These are phyloP conservation scores for Pterois miles DNA, from an alignment of 2,797 vertebrate species.

Conservation along the genomic window DNA sequence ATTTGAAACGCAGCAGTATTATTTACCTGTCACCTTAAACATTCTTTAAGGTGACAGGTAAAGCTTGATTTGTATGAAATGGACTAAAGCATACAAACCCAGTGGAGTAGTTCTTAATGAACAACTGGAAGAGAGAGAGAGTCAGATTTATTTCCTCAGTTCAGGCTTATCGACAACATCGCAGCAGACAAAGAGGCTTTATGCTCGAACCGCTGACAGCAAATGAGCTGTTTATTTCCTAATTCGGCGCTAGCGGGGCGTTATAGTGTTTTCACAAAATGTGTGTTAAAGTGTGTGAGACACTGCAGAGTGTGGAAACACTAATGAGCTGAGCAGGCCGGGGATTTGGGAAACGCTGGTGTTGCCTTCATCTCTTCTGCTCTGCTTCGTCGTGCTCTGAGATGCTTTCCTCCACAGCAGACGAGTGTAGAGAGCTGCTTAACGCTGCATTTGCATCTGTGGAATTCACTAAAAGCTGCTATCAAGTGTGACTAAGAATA, in stretches of 20 bases:
- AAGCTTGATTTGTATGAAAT: not conserved
- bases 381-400: slow-evolving; percentile 20
- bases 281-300: slow-evolving; percentile 24
- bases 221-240: slow-evolving; percentile 42
- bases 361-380: slow-evolving; percentile 44
- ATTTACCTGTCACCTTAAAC: no score
- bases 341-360: slow-evolving; percentile 37
- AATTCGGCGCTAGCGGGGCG: not conserved
- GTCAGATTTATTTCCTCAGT: slow-evolving; percentile 1
- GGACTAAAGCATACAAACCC: not conserved
- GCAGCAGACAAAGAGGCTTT: slow-evolving; percentile 24
- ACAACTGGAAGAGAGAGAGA: not conserved
- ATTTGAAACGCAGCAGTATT: not conserved
- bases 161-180: not conserved
- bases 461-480: slow-evolving; percentile 16
- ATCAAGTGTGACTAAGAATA: slow-evolving; percentile 20
- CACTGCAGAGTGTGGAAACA: slow-evolving; percentile 23
- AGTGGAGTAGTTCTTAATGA: not conserved
- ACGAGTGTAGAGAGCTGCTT: slow-evolving; percentile 26
- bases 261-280: slow-evolving; percentile 32
- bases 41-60: no score
- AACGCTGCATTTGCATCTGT: slow-evolving; percentile 8
- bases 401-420: slow-evolving; percentile 34
- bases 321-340: slow-evolving; percentile 46
- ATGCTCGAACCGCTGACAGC: not conserved